Evolutionary conservation across 2,888 invertebrate species (phyloP), one percentile per base, ranked within the genome.

Genomic region (Drosophila eohydei): DNA sequence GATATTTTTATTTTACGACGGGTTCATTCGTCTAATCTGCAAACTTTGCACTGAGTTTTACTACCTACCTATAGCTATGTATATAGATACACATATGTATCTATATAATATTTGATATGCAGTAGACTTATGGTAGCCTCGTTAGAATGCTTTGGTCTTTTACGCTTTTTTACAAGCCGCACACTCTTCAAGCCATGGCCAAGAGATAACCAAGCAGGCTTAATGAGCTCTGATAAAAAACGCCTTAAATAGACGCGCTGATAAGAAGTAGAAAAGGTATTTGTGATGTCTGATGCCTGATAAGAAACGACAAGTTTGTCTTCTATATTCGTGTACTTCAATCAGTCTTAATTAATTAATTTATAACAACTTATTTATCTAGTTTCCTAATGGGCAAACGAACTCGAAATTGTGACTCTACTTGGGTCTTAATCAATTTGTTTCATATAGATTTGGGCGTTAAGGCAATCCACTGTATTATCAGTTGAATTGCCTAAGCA

Each of bases 161-260:
- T 2, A 14, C n/a, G 36, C 8, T 32, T 11, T 26, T 55, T 32
- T 32, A 55, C 41, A 21, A 41, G 30, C 30, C 30, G 38, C 40
- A 28, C 54, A 28, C n/a, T 28, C 72, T 94, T 96, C 88, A 96
- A 26, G 41, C 21, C 14, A 9, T 4, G 21, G 14, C 21, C 5
- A 9, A 56, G 4, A 44, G 56, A 44, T 56, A 56, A 43, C 32
- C 5, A 30, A 21, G 4, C 12, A 28, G 16, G 46, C 58, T 48
- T 58, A 48, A 44, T 43, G 9, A 26, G 32, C 43, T 30, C 8
- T 16, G 48, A 38, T 58, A 48, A 48, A 46, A 55, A 34, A 26
- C 9, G 30, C 21, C 30, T 28, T 30, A 28, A 58, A 30, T 38
- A 38, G 16, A 48, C 46, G 21, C 1, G 12, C 28, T 28, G 58